Evolutionary conservation across 2,797 vertebrate species (phyloP), one percentile per base, ranked within the genome.

Genomic region (Mallotus villosus): DNA sequence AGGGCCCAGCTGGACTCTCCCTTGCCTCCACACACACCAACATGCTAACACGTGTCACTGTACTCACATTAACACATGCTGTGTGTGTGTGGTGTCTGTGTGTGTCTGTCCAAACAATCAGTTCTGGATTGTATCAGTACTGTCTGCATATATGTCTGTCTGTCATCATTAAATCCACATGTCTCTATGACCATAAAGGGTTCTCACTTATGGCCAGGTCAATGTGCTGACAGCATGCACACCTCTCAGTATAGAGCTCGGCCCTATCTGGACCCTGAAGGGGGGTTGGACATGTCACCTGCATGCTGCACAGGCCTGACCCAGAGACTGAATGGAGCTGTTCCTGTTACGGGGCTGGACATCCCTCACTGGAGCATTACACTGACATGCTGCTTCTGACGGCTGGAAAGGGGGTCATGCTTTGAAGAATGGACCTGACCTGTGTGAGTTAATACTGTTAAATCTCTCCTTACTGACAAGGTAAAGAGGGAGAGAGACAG

Each of bases 1-100:
- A 85, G 63, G 69, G 49, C 22, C 51, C 78, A 87, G 75, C 73
- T 85, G 83, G 81, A 81, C 37, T 66, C 0, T 87, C 82, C 84
- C 73, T 72, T 72, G 72, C 82, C 70, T 76, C 78, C 82, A 85
- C 81, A 5, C 72, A 60, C 25, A 66, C 80, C 68, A 81, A 83
- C 75, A 82, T 63, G 77, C 77, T 19, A 21, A 59, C 81, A 78
- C 75, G 77, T 88, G 83, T 85, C 83, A 80, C 70, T 67, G 72
- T 81, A 70, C 41, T 67, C 78, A 74, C 76, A 74, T 58, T 9
- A n/a, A 58, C 55, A 58, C 55, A 58, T 21, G 37, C 53, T 57
- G 65, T 72, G 55, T 74, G 73, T 70, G 69, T 60, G 66, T 68
- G 51, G 34, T 78, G 73, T 70, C 17, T 1, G 60, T 67, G 27